Evolutionary conservation across 2,113 vertebrate genomes (phyloP), one percentile per base, ranked within the genome.

Genomic region (Fregata magnificens): DNA sequence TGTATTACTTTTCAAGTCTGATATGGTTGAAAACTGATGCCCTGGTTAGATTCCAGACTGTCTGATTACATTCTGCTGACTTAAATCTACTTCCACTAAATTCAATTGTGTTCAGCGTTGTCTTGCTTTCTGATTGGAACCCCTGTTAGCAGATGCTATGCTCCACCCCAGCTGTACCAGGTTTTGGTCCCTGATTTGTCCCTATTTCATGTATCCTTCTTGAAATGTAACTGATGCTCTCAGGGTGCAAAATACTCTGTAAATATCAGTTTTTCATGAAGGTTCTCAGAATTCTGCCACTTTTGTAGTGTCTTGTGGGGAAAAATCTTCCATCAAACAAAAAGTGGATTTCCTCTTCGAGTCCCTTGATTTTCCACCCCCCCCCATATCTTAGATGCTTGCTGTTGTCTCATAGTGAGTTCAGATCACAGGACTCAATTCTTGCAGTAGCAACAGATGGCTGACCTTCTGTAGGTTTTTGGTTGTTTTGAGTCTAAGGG

Each of bases 51-150:
- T 92, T 96, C 77, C 96, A 95, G 77, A 24, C 77, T 81, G 38
- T 36, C 32, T 94, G 85, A 94, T 95, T 87, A 83, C 58, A 22
- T 88, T 91, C 62, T 89, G 77, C 70, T 93, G 86, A 89, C 73
- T 94, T 96, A 72, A 94, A 44, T 90, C 32, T 73, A 19, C 61
- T 82, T 88, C 77, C 42, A 42, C 38, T 59, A 88, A 67, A 63
- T 82, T 86, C 72, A 93, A 71, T 15, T 58, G 36, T 63, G 22
- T 81, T 96, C 73, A 77, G 44, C 16, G 21, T 84, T 96, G 92
- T 90, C 32, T 76, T 82, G 29, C 59, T 95, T 65, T 85, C 34
- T 67, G 13, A 62, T 53, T 4, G 6, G 42, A 85, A 71, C 22
- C 45, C 3, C 56, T 86, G 61, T n/a, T 71, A 49, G 83, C 66